Evolutionary conservation across 2,113 vertebrate species (phyloP).

Genomic region (Hippolais icterina): DNA sequence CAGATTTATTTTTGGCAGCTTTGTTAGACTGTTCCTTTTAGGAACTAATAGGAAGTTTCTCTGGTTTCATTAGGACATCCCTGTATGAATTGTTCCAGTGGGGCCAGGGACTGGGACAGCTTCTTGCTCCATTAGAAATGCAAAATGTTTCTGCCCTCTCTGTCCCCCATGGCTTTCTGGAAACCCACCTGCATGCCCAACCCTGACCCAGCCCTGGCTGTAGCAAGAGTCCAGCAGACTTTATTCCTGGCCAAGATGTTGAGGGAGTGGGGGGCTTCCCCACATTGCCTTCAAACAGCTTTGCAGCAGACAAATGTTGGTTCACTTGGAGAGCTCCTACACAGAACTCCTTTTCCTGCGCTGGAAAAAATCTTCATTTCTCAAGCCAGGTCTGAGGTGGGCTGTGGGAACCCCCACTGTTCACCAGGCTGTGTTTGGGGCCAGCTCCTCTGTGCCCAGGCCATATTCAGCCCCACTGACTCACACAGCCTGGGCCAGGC

Average conservation of each 20-base stretch:
- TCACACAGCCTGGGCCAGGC: background rate
- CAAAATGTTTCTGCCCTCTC: background rate
- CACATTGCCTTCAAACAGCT: background rate
- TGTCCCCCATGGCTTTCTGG: background rate
- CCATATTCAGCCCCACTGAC: background rate
- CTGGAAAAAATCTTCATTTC: background rate
- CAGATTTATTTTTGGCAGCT: conserved; percentile 55
- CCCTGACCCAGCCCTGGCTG: fast-evolving
- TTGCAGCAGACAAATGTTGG: background rate
- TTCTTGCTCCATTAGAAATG: background rate
- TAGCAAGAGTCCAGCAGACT: background rate
- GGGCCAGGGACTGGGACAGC: background rate
- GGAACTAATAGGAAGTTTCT: background rate
- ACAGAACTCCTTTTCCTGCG: background rate
- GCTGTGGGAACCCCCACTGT: background rate
- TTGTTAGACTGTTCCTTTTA: conserved; percentile 24
- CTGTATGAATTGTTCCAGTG: background rate
- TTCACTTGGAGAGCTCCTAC: background rate
- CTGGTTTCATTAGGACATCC: background rate
- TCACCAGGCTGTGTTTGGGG: background rate
- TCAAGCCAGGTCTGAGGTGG: background rate
- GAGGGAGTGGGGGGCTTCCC: background rate
- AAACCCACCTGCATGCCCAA: background rate
- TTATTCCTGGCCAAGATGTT: background rate
- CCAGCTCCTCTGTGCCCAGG: background rate